Conservation (phyloP, 2,888 invertebrate species). For the Serrognathus titanus region DNA sequence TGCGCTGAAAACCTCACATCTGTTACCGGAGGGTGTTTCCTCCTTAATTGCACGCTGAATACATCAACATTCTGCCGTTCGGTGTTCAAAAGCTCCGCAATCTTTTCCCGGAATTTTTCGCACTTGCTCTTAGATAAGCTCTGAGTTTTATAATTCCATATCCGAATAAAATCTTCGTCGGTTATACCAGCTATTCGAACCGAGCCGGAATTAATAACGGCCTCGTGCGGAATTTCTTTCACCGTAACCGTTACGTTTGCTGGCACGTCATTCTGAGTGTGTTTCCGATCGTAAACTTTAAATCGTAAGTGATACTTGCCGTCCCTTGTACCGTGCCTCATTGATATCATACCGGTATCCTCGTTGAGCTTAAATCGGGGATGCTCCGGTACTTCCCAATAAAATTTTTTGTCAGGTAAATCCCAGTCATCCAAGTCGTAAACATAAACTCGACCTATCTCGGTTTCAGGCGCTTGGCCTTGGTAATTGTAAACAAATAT, state of each 20-base stretch:
- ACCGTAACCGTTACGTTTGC: slow-evolving; percentile 96
- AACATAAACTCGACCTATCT: slow-evolving; percentile 93
- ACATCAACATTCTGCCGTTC: slow-evolving; percentile 90
- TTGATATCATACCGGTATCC: slow-evolving; percentile 92
- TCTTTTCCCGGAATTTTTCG: slow-evolving; percentile 83
- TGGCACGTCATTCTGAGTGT: slow-evolving; percentile 90
- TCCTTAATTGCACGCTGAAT: slow-evolving; percentile 89
- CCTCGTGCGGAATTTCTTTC: slow-evolving; percentile 91
- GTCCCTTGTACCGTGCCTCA: slow-evolving; percentile 88
- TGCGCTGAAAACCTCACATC: slow-evolving; percentile 94
- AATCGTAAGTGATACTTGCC: slow-evolving; percentile 79
- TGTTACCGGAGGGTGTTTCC: slow-evolving; percentile 83
- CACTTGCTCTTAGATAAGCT: slow-evolving; percentile 82
- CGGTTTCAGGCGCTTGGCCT: slow-evolving; percentile 82
- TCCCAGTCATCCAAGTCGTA: slow-evolving; percentile 99
- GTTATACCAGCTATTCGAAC: slow-evolving; percentile 89
- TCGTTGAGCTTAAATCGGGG: slow-evolving; percentile 84
- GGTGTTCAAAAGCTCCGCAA: slow-evolving; percentile 80
- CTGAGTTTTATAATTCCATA: slow-evolving; percentile 89
- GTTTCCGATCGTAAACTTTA: slow-evolving; percentile 90
- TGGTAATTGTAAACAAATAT: slow-evolving; percentile 97
- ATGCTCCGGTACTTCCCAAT: slow-evolving; percentile 86
- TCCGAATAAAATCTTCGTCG: slow-evolving; percentile 93
- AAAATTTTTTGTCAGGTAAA: slow-evolving; percentile 94
- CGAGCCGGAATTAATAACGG: slow-evolving; percentile 93